Percentiles rank a stretch among this genome's conserved stretches.
Evolutionary conservation across 1,140 invertebrate genomes (phyloP).

Genomic region (Drosophila ironensis): DNA sequence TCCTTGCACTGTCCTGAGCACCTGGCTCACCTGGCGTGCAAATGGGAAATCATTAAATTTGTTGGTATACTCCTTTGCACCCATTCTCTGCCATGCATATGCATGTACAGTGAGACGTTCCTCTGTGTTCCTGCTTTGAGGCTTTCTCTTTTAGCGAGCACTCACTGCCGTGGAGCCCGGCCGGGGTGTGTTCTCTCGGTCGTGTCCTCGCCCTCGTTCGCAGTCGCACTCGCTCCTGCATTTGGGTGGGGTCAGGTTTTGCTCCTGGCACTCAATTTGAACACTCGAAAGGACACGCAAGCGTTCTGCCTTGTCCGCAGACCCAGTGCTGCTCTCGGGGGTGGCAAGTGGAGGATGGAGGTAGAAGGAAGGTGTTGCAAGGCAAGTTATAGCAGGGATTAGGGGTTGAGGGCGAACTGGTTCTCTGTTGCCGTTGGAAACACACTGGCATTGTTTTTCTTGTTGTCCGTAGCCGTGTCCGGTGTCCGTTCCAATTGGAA

Average conservation of each 20-base stretch:
- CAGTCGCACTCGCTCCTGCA: conserved; percentile 18
- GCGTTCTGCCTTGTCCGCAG: conserved; percentile 29
- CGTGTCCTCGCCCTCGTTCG: conserved; percentile 46
- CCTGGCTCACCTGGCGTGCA: conserved; percentile 54
- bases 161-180: too few species aligned
- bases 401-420: too few species aligned
- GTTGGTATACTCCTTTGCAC: conserved; percentile 73
- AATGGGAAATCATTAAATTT: conserved; percentile 77
- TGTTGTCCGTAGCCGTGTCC: too few species aligned
- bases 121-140: neutral
- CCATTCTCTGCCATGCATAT: conserved; percentile 10
- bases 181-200: conserved; percentile 58
- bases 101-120: conserved; percentile 13
- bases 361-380: too few species aligned
- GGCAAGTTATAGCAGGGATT: too few species aligned
- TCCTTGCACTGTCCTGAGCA: too few species aligned
- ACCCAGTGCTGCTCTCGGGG: conserved; percentile 25
- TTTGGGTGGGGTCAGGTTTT: conserved; percentile 18
- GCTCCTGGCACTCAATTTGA: conserved; percentile 39
- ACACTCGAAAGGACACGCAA: conserved; percentile 62
- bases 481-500: conserved; percentile 60
- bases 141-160: too few species aligned
- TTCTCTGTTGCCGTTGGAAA: too few species aligned
- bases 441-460: too few species aligned
- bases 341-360: too few species aligned